A percentile compares a stretch with the other conserved stretches of the same genome.
Conservation (phyloP, 2,113 vertebrate genomes). For the Cnemophilus loriae region DNA sequence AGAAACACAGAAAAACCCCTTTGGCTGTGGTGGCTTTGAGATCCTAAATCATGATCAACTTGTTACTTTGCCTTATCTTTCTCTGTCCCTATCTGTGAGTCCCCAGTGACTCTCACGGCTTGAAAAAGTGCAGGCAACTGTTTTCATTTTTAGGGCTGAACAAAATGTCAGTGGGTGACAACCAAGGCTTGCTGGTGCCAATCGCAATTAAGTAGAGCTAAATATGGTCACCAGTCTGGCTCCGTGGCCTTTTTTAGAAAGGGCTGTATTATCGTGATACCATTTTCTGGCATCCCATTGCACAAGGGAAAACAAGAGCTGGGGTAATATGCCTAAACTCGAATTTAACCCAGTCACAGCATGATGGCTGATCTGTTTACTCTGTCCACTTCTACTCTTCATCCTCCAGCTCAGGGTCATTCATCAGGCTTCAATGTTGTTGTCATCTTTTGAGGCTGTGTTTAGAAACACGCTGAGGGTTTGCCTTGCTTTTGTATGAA, state of each 20-base stretch:
- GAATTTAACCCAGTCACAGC: not conserved
- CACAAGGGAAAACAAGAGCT: not conserved
- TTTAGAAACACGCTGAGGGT: not conserved
- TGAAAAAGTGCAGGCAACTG: slow-evolving; percentile 20
- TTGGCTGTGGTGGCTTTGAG: not conserved
- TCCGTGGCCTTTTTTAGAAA: slow-evolving; percentile 41
- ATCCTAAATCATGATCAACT: not conserved
- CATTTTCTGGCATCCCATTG: slow-evolving; percentile 7
- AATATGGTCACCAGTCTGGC: slow-evolving; percentile 51
- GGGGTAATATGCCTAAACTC: not conserved
- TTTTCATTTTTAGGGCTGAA: slow-evolving; percentile 43
- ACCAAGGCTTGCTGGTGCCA: slow-evolving; percentile 37
- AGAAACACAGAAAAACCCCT: not conserved
- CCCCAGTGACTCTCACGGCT: not conserved
- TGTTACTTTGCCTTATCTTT: not conserved
- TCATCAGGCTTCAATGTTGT: not conserved
- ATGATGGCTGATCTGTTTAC: not conserved
- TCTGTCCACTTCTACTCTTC: not conserved
- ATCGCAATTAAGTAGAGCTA: not conserved
- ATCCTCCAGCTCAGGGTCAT: not conserved
- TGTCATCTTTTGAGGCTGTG: not conserved
- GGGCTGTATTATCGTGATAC: slow-evolving; percentile 3
- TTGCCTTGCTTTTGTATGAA: not conserved
- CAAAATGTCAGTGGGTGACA: slow-evolving; percentile 54
- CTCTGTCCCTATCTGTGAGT: not conserved